These are phyloP conservation scores for Tiaroga cobitis DNA, from an alignment of 2,797 vertebrate species.

Conservation along the genomic window DNA sequence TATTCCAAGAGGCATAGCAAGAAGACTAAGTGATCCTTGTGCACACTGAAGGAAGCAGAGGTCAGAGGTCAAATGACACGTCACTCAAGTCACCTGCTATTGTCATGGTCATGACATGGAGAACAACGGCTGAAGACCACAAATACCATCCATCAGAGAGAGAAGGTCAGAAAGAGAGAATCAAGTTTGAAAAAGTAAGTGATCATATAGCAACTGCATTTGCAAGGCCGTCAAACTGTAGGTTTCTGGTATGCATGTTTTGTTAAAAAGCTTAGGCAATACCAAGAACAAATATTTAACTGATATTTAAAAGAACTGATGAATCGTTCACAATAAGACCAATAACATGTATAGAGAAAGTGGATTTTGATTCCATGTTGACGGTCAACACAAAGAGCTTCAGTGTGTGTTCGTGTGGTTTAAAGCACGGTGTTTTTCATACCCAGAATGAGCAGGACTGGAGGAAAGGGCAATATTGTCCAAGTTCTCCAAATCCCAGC, in stretches of 20 bases:
- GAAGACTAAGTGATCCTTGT: conserved; percentile 38
- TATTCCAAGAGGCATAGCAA: conserved; percentile 54
- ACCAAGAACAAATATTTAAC: background rate
- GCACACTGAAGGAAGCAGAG: conserved; percentile 65
- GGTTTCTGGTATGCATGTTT: background rate
- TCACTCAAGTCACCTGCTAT: conserved; percentile 95
- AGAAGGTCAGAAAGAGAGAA: conserved; percentile 67
- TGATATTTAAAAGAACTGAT: background rate
- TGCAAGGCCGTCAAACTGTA: background rate
- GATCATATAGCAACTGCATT: background rate
- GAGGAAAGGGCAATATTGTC: conserved; percentile 96
- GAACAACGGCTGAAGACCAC: conserved; percentile 91
- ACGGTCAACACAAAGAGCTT: background rate
- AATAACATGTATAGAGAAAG: background rate
- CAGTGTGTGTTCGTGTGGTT: conserved; percentile 1
- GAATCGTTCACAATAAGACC: background rate
- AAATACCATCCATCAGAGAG: conserved; percentile 82
- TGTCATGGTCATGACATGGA: conserved; percentile 97
- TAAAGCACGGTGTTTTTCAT: conserved; percentile 63
- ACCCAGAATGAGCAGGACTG: conserved; percentile 97
- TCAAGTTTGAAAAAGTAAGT: conserved; percentile 33
- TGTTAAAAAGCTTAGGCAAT: too few species aligned
- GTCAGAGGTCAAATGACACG: conserved; percentile 80
- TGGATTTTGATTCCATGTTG: background rate
- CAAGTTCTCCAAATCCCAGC: conserved; percentile 92